Evolutionary conservation across 2,797 vertebrate species (phyloP).

Genomic region (Momotus momota): DNA sequence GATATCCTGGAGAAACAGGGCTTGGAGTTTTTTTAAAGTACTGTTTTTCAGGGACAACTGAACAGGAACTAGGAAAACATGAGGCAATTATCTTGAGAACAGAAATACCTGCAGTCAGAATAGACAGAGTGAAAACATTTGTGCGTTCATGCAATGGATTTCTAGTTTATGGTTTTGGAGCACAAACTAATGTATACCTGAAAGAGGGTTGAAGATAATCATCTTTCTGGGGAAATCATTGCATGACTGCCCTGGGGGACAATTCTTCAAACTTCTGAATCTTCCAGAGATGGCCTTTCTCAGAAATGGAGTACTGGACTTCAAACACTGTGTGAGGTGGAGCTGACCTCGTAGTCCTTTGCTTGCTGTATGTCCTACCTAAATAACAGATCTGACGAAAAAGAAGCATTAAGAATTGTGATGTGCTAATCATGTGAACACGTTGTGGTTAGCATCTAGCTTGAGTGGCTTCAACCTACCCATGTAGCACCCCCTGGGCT

Average conservation of each 20-base stretch:
- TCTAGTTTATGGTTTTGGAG: neutral
- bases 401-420: neutral
- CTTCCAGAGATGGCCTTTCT: neutral
- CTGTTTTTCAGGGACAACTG: neutral
- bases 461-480: neutral
- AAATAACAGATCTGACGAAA: neutral
- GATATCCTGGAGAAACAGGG: neutral
- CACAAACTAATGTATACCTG: neutral
- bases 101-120: neutral
- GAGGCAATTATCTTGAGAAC: neutral
- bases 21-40: neutral
- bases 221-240: neutral
- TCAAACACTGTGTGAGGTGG: rapidly evolving
- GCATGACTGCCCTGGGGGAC: neutral
- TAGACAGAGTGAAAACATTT: neutral
- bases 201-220: rapidly evolving
- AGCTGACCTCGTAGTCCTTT: neutral
- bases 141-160: neutral
- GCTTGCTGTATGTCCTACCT: neutral
- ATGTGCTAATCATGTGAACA: neutral
- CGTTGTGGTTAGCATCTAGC: neutral
- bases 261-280: neutral
- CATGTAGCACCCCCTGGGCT: neutral
- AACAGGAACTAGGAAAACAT: neutral
- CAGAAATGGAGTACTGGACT: neutral